phyloP scores from a whole-genome alignment of 35 echinoderm and acorn worm species.

The Heliocidaris tuberculata region DNA sequence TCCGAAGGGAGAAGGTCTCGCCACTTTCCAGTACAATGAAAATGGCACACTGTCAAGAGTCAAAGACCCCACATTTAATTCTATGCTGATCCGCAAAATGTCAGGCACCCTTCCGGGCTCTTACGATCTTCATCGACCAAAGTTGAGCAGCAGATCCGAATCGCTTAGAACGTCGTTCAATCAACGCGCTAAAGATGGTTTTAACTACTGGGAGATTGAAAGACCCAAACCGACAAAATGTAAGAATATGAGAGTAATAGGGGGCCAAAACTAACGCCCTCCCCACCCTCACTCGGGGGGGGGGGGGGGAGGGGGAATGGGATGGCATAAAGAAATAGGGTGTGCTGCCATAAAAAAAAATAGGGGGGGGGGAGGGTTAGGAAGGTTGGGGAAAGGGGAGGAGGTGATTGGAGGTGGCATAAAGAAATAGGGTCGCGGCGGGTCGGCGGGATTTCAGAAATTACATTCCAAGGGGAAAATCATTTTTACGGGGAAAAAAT shows the following conservation, averaged over 20 bases:
- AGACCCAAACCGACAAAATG: slow-evolving; percentile 91
- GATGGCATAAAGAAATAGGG: too few species aligned
- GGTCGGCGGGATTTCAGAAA: too few species aligned
- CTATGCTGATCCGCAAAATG: slow-evolving; percentile 57
- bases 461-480: too few species aligned
- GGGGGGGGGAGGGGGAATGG: not conserved
- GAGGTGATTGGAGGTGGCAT: too few species aligned
- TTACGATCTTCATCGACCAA: slow-evolving; percentile 63
- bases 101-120: slow-evolving; percentile 69
- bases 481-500: too few species aligned
- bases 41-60: slow-evolving; percentile 68
- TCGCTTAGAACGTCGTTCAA: slow-evolving; percentile 64
- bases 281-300: too few species aligned
- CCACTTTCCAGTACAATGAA: slow-evolving; percentile 79
- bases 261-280: not conserved
- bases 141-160: slow-evolving; percentile 31
- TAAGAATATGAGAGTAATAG: slow-evolving; percentile 41
- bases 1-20: slow-evolving; percentile 67
- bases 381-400: not conserved
- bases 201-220: slow-evolving; percentile 93
- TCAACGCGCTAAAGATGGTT: slow-evolving; percentile 74
- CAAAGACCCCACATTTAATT: slow-evolving; percentile 61
- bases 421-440: too few species aligned
- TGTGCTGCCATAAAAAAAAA: too few species aligned
- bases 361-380: too few species aligned